These are phyloP conservation scores for Tiliqua scincoides DNA, from an alignment of 2,113 vertebrate genomes.

Conservation along the genomic window DNA sequence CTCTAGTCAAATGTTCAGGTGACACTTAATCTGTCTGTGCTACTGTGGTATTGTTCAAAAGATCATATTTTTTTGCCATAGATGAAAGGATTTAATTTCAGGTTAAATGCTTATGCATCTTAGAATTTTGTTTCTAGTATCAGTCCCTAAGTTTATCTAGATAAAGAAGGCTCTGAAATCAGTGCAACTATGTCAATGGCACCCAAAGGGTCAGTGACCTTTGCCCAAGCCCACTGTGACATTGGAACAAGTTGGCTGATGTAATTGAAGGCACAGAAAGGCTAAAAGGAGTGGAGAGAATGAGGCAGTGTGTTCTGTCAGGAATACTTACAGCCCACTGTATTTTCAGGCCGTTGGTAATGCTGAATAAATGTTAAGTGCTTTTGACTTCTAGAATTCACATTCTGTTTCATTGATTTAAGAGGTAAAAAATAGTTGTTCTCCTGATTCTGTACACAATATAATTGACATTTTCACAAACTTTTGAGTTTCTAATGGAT, in stretches of 20 bases:
- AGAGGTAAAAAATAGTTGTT: no score
- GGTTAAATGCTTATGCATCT: neutral
- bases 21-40: neutral
- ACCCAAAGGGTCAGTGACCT: neutral
- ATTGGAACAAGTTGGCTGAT: neutral
- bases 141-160: neutral
- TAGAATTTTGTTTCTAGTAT: neutral
- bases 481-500: no score
- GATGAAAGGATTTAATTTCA: neutral
- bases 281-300: neutral
- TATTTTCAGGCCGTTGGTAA: no score
- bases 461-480: no score
- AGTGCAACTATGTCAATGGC: neutral
- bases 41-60: neutral
- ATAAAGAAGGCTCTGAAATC: neutral
- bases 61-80: neutral
- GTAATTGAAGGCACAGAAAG: neutral
- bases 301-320: no score
- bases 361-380: no score
- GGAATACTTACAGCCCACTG: no score
- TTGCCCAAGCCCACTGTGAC: neutral
- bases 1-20: neutral
- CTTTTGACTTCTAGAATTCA: no score
- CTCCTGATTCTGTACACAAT: no score
- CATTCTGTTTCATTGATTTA: no score